Percentiles rank a stretch among this genome's conserved stretches.
These are phyloP conservation scores for Drosophila subsilvestris DNA, from an alignment of 2,888 invertebrate species.

Conservation along the genomic window DNA sequence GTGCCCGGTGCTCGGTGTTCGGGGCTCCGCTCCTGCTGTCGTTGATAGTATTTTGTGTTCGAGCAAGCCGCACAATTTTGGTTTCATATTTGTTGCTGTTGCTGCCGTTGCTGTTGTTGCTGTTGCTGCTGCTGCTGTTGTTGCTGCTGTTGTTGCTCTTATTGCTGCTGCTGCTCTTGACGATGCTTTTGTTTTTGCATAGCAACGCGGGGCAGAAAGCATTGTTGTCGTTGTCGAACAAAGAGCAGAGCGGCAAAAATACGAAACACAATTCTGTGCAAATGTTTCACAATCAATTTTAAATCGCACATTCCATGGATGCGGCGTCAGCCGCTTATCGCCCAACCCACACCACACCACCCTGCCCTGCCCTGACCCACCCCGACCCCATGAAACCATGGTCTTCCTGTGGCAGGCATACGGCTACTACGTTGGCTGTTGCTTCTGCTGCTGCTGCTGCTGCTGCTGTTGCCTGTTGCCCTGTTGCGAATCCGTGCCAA, in stretches of 20 bases:
- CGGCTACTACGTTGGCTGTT: constrained; percentile 1
- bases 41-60: constrained; percentile 30
- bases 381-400: constrained; percentile 12
- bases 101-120: constrained; percentile 1
- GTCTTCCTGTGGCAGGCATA: constrained; percentile 3
- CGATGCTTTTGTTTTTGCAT: constrained; percentile 33
- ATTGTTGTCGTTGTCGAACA: constrained; percentile 43
- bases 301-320: constrained; percentile 62
- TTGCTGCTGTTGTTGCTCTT: constrained; percentile 14
- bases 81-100: constrained; percentile 41
- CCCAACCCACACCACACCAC: neutral
- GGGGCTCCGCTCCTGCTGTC: constrained; percentile 12
- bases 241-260: constrained; percentile 45
- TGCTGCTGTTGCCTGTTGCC: constrained; percentile 26
- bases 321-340: constrained; percentile 52
- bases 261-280: constrained; percentile 62
- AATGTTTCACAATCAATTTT: constrained; percentile 77
- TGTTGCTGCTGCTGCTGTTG: neutral
- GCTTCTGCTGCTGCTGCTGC: constrained; percentile 6
- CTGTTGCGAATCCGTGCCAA: constrained; percentile 73
- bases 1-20: neutral
- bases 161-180: constrained; percentile 11
- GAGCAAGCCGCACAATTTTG: constrained; percentile 62
- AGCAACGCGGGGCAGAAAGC: constrained; percentile 11
- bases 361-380: neutral